Conservation (phyloP, 2,797 vertebrate species). For the Saxicola maurus region DNA sequence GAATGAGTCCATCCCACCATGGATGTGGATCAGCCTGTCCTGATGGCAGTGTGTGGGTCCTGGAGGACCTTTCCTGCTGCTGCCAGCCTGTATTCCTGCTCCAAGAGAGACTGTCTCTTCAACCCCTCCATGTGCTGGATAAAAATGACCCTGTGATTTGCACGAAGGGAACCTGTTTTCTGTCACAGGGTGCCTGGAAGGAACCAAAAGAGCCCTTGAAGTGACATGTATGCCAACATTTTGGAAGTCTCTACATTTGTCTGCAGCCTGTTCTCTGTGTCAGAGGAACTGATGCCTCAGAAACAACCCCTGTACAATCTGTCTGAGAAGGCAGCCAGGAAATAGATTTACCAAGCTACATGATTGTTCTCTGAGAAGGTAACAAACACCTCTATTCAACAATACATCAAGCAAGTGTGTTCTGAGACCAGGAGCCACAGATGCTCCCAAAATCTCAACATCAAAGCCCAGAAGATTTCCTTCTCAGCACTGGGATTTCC, state of each 20-base stretch:
- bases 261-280: slow-evolving; percentile 21
- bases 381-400: slow-evolving; percentile 39
- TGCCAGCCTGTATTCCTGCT: fast-evolving
- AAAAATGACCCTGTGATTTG: neutral
- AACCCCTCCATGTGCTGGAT: neutral
- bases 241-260: neutral
- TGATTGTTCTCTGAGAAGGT: slow-evolving; percentile 14
- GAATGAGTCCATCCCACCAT: neutral
- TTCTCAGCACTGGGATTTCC: neutral
- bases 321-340: slow-evolving; percentile 17
- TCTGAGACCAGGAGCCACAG: neutral
- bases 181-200: neutral
- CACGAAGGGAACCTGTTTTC: neutral
- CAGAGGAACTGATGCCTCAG: slow-evolving; percentile 27
- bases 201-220: neutral
- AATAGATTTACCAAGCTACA: slow-evolving; percentile 32
- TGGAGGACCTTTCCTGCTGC: neutral
- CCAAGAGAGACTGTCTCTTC: neutral
- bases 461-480: slow-evolving; percentile 1
- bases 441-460: neutral
- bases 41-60: neutral
- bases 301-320: neutral
- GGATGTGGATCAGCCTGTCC: neutral
- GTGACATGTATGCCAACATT: neutral
- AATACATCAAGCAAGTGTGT: slow-evolving; percentile 33